These are phyloP conservation scores for Atta texana DNA, from an alignment of 1,140 invertebrate genomes.

Conservation along the genomic window DNA sequence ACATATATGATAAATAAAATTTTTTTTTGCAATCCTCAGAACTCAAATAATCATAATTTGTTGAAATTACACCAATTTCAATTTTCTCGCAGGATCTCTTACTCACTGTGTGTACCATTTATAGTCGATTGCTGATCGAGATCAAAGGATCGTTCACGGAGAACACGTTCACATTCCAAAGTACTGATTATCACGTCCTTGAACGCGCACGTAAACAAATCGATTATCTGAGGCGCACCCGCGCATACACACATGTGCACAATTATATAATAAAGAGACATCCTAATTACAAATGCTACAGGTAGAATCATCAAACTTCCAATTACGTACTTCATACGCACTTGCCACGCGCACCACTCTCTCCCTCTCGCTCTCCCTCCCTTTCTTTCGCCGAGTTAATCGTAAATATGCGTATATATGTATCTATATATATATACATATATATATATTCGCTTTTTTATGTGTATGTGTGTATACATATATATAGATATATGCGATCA, in stretches of 20 bases:
- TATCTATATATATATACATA: slow-evolving; percentile 58
- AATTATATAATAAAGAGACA: slow-evolving; percentile 76
- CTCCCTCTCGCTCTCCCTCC: slow-evolving; percentile 33
- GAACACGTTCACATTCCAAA: slow-evolving; percentile 24
- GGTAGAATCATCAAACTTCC: slow-evolving; percentile 57
- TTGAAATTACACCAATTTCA: slow-evolving; percentile 32
- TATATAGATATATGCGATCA: slow-evolving; percentile 83
- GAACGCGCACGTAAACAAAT: slow-evolving; percentile 61
- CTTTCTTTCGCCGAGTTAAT: slow-evolving; percentile 46
- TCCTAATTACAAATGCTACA: slow-evolving; percentile 73
- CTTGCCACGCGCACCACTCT: slow-evolving; percentile 6
- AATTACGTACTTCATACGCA: not conserved
- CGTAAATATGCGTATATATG: slow-evolving; percentile 65
- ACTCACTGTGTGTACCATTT: not conserved
- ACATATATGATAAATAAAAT: not conserved
- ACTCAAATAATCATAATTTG: not conserved
- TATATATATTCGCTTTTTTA: slow-evolving; percentile 57
- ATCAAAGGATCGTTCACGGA: not conserved
- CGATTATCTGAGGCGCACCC: slow-evolving; percentile 54
- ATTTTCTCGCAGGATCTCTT: not conserved
- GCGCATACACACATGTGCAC: slow-evolving; percentile 57
- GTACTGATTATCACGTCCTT: slow-evolving; percentile 7
- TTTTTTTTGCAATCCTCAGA: not conserved
- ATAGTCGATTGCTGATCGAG: slow-evolving; percentile 14
- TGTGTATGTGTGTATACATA: slow-evolving; percentile 66